Percentiles rank a stretch among this genome's conserved stretches.
These are phyloP conservation scores for Coptodon bakossiorum DNA, from an alignment of 2,113 vertebrate species.

Conservation along the genomic window DNA sequence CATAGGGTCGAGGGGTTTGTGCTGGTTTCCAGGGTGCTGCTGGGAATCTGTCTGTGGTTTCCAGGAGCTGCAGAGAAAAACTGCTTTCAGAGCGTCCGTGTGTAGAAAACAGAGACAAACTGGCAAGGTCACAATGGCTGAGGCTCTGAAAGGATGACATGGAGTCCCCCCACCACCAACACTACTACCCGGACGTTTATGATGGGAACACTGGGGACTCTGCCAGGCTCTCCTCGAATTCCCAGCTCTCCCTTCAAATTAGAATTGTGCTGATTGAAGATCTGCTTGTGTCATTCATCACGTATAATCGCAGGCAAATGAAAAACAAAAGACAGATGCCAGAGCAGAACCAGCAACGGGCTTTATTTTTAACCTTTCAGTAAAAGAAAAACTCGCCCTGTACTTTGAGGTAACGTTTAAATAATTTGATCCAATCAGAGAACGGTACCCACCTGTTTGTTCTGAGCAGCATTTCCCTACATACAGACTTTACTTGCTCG, in stretches of 20 bases:
- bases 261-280: not conserved
- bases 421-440: not conserved
- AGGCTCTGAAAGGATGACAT: not conserved
- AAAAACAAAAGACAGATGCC: not conserved
- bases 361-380: not conserved
- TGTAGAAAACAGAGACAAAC: conserved; percentile 4
- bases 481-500: not conserved
- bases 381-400: not conserved
- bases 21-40: not conserved
- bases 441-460: not conserved
- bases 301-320: not conserved
- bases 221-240: not conserved
- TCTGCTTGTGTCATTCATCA: not conserved
- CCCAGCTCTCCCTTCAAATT: not conserved
- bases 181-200: fast-evolving
- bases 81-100: not conserved
- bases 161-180: not conserved
- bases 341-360: not conserved
- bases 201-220: not conserved
- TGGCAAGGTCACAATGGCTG: not conserved
- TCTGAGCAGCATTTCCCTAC: not conserved
- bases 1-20: not conserved
- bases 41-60: not conserved
- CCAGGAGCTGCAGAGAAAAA: not conserved
- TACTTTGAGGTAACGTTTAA: not conserved